Evolutionary conservation across 2,888 invertebrate species (phyloP), one percentile per base, ranked within the genome.

Genomic region (Chrysolina oricalcia): DNA sequence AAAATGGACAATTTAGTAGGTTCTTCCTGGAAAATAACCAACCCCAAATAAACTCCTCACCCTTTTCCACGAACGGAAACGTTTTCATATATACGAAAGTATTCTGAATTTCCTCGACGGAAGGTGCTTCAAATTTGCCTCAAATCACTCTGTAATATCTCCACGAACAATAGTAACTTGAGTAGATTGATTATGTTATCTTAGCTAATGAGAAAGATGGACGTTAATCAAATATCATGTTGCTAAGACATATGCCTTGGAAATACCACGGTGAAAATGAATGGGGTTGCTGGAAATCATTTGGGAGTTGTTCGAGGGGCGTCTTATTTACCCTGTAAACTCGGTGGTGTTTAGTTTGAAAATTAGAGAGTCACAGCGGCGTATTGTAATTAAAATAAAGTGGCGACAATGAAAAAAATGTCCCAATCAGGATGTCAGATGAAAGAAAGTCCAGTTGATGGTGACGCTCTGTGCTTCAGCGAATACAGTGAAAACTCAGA

Each of bases 171-270:
- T 53, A 65, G 71, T 65, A 71, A 71, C 48, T 41, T 27, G 65
- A 71, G 64, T 19, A 43, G 65, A 71, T 71, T 71, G 71, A 65
- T 65, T 65, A 64, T 71, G 71, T 71, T 71, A 65, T 71, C 65
- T 65, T 21, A 65, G 64, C 65, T 65, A 71, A 71, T 53, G 64
- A 71, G 71, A 71, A 64, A 64, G 41, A 50, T 23, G 63, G 46
- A 40, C 48, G 65, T 64, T 65, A 65, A 40, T 71, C 71, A 71
- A 71, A 71, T 48, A 71, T 71, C 71, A 53, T 19, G 53, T 65
- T 71, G 71, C 71, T 53, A 71, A 71, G 71, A 71, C 71, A 71
- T 71, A 71, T 71, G 65, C 71, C 71, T 71, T 71, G 71, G 40
- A 65, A 71, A 65, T 65, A 64, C 53, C 65, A 41, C 11, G 53